phyloP scores from a whole-genome alignment of 2,888 invertebrate species.

The Ochlodes sylvanus region DNA sequence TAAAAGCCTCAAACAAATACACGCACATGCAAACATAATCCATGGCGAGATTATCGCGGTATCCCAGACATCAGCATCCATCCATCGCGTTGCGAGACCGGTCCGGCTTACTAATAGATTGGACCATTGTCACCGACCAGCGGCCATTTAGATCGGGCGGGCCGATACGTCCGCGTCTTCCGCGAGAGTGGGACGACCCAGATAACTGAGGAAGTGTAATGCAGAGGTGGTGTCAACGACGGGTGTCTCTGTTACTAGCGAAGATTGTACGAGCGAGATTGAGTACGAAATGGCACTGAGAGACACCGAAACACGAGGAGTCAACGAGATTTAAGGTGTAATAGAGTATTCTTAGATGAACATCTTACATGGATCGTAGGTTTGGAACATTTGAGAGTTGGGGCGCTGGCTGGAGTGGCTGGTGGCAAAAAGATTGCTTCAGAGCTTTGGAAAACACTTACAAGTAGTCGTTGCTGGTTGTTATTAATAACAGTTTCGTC shows the following conservation, averaged over 20 bases:
- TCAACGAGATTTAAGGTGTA: background rate
- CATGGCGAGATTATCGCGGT: constrained; percentile 7
- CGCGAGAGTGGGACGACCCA: constrained; percentile 45
- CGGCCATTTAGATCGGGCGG: constrained; percentile 54
- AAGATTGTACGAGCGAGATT: constrained; percentile 18
- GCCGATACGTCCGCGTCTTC: constrained; percentile 51
- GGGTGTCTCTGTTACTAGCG: background rate
- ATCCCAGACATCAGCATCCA: constrained; percentile 11
- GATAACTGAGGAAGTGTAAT: constrained; percentile 39
- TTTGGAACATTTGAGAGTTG: background rate
- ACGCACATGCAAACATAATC: constrained; percentile 4
- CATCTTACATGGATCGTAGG: background rate
- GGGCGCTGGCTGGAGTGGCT: no score
- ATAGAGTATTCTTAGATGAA: background rate
- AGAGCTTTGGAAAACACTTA: no score
- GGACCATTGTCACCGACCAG: constrained; percentile 54
- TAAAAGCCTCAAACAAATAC: background rate
- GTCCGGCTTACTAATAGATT: constrained; percentile 52
- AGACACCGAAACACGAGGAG: background rate
- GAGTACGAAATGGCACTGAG: constrained; percentile 3
- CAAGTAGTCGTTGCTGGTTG: no score
- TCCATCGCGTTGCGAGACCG: constrained; percentile 22
- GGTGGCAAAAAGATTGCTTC: no score
- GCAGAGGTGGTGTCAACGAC: constrained; percentile 11
- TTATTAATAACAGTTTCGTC: no score